Evolutionary conservation across 2,888 invertebrate genomes (phyloP), one percentile per base, ranked within the genome.

Genomic region (Noctua fimbriata): DNA sequence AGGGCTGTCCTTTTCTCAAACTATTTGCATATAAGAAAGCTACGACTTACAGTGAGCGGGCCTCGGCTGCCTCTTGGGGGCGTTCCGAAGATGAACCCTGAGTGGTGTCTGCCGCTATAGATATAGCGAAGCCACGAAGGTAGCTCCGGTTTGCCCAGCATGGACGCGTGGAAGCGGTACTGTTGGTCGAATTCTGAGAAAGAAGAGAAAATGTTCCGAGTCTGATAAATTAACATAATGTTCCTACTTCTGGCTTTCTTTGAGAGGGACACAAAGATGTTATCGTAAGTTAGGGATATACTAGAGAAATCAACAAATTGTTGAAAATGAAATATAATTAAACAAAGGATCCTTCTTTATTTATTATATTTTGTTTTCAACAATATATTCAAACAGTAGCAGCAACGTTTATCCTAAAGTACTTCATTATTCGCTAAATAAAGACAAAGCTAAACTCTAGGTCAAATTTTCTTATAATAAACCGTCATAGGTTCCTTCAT

Each of bases 61-160:
- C 94, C 92, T 77, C 92, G 91, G 24, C 94, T 93, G 60, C 97
- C 96, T 74, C 97, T 97, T 0, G 99, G 98, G 1, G 98, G 98
- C 0, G 98, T 98, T 0, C 99, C 99, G 90, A 98, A 99, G 36
- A 99, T 97, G 92, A 98, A 99, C 0, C 99, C 99, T 1, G 97
- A 97, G 88, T 98, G 98, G 89, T 98, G 98, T 82, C 97, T 97
- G n/a, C 97, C 97, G 89, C 98, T 98, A 93, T 98, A 98, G 82
- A 98, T 98, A 92, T 98, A 99, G 76, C 98, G 97, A 86, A 99
- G 97, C 99, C 99, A 99, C 7, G 98, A 96, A 0, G 99, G 99
- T 66, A 99, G 95, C 94, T 99, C 99, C 0, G 99, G 99, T 86
- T 98, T 98, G 86, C 98, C 98, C 73, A 97, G 93, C 79, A 99